Evolutionary conservation across 2,113 vertebrate species (phyloP).

Genomic region (Amazona vittata): DNA sequence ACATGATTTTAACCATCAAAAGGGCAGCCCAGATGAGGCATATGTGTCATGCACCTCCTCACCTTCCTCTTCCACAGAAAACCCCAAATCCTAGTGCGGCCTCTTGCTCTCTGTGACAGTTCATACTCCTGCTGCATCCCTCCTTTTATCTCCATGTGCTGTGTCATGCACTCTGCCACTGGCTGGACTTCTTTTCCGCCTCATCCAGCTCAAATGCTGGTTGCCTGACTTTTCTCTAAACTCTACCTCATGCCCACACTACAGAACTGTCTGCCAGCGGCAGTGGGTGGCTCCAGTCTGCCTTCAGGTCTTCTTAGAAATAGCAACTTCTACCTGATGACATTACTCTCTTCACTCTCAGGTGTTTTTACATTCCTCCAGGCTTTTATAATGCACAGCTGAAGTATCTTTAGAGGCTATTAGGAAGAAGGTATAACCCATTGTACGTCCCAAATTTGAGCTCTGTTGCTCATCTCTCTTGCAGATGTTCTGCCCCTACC

Average conservation of each 20-base stretch:
- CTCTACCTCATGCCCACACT: neutral
- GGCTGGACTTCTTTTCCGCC: neutral
- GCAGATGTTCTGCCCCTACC: neutral
- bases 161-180: neutral
- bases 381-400: neutral
- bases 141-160: neutral
- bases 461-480: neutral
- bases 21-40: neutral
- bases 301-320: neutral
- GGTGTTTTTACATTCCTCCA: neutral
- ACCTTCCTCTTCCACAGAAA: neutral
- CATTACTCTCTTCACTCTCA: neutral
- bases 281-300: neutral
- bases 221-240: neutral
- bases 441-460: neutral
- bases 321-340: neutral
- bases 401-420: neutral
- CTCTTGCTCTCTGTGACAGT: neutral
- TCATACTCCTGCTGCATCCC: neutral
- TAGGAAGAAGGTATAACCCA: neutral
- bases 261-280: neutral
- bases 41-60: fast-evolving
- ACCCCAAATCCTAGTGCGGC: neutral
- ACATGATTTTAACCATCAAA: neutral
- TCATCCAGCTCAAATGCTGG: neutral